These are phyloP conservation scores for Empis stercorea DNA, from an alignment of 2,888 invertebrate genomes.

Conservation along the genomic window DNA sequence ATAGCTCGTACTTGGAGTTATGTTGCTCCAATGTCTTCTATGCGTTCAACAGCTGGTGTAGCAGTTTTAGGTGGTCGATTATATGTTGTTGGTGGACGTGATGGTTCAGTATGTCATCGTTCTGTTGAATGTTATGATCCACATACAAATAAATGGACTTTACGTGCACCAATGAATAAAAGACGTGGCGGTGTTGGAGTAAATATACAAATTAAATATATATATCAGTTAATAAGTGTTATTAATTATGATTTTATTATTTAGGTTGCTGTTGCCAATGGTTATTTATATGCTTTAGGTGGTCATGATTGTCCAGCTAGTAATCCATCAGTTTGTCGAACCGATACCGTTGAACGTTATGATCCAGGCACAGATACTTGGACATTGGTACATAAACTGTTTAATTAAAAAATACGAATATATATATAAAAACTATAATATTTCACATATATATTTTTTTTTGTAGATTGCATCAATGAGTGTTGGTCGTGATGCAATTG, in stretches of 20 bases:
- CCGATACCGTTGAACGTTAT: slow-evolving; percentile 83
- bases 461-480: slow-evolving; percentile 60
- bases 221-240: neutral
- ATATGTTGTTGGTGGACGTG: slow-evolving; percentile 86
- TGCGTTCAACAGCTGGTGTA: slow-evolving; percentile 76
- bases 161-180: slow-evolving; percentile 76
- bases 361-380: slow-evolving; percentile 69
- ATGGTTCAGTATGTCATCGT: slow-evolving; percentile 79
- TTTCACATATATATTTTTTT: neutral
- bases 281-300: slow-evolving; percentile 81
- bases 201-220: slow-evolving; percentile 23
- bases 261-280: slow-evolving; percentile 67
- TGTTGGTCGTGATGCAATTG: slow-evolving; percentile 76
- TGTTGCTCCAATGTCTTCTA: slow-evolving; percentile 79
- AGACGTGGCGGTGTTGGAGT: slow-evolving; percentile 83
- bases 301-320: slow-evolving; percentile 89
- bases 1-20: slow-evolving; percentile 77
- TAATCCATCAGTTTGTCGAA: slow-evolving; percentile 66
- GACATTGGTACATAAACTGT: slow-evolving; percentile 46
- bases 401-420: too few relatives aligned
- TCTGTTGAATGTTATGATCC: slow-evolving; percentile 82
- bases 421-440: neutral
- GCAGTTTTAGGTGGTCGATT: slow-evolving; percentile 72
- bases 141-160: slow-evolving; percentile 59
- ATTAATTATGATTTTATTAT: neutral